Percentiles rank a stretch among this genome's conserved stretches.
These are phyloP conservation scores for Sympetrum striolatum DNA, from an alignment of 2,888 invertebrate genomes.

Conservation along the genomic window DNA sequence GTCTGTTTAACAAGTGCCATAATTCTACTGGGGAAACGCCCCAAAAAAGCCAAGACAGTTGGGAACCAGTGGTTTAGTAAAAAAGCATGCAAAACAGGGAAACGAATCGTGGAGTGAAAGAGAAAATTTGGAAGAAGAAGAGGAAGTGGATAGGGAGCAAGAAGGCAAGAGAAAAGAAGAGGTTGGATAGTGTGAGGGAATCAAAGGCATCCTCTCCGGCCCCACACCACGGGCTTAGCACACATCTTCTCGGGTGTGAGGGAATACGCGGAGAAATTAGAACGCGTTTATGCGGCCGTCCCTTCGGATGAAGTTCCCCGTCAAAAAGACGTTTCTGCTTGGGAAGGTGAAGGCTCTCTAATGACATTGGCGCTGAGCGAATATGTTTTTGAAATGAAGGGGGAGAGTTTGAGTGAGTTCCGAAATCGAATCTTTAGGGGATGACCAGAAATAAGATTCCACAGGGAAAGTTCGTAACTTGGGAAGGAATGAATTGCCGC, in stretches of 20 bases:
- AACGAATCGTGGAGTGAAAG: not conserved
- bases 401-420: too few species aligned
- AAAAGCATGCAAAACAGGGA: not conserved
- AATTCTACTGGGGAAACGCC: too few species aligned
- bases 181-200: not conserved
- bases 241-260: not conserved
- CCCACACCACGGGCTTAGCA: not conserved
- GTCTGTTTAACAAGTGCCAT: too few species aligned
- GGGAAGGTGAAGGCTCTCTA: not conserved
- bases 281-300: not conserved
- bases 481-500: too few species aligned
- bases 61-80: too few species aligned
- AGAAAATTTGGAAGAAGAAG: not conserved
- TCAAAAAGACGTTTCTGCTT: not conserved
- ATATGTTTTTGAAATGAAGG: not conserved
- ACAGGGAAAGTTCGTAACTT: too few species aligned
- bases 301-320: not conserved
- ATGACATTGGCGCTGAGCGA: not conserved
- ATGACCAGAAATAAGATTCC: too few species aligned
- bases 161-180: not conserved
- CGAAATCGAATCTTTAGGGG: too few species aligned
- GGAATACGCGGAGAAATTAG: not conserved
- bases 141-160: not conserved
- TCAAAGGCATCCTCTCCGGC: not conserved
- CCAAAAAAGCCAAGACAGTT: too few species aligned